Conservation (phyloP, 2,113 vertebrate genomes). For the Heterochromis multidens region DNA sequence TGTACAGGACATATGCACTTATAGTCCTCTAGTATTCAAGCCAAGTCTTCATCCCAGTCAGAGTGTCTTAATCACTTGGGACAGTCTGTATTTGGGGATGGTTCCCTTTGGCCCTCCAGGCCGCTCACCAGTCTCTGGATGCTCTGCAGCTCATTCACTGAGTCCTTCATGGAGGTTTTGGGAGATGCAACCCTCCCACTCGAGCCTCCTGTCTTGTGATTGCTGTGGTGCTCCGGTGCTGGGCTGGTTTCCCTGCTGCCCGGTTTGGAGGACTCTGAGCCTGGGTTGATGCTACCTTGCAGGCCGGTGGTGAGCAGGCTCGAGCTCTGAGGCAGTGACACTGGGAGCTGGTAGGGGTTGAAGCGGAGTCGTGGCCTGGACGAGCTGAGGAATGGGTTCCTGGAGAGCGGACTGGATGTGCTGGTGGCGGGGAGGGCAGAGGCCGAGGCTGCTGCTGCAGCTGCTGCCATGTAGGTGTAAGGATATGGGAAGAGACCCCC, state of each 20-base stretch:
- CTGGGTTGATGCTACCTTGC: conserved; percentile 74
- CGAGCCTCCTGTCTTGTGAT: conserved; percentile 77
- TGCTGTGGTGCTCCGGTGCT: conserved; percentile 81
- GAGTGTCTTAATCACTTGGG: conserved; percentile 83
- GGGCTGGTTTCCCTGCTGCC: conserved; percentile 89
- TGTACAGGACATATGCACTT: conserved; percentile 78
- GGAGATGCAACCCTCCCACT: conserved; percentile 80
- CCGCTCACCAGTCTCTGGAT: conserved; percentile 99
- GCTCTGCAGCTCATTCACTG: conserved; percentile 94
- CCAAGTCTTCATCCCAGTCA: conserved; percentile 44
- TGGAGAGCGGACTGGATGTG: conserved; percentile 82
- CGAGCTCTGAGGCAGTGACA: conserved; percentile 87
- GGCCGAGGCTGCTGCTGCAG: conserved; percentile 88
- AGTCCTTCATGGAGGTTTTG: conserved; percentile 87
- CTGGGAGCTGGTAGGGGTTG: conserved; percentile 94
- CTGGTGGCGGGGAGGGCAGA: conserved; percentile 87
- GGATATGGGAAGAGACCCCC: conserved; percentile 97
- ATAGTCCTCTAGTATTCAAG: conserved; percentile 67
- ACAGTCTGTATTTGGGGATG: conserved; percentile 84
- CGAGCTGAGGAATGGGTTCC: conserved; percentile 90
- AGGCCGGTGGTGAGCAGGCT: conserved; percentile 85
- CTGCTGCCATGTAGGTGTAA: conserved; percentile 98
- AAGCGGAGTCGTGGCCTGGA: conserved; percentile 91
- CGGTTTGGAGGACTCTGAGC: conserved; percentile 85
- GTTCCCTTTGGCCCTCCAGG: conserved; percentile 89